Base-by-base conservation (phyloP, 1,140 invertebrate species). In the Onthophagus taurus region DNA sequence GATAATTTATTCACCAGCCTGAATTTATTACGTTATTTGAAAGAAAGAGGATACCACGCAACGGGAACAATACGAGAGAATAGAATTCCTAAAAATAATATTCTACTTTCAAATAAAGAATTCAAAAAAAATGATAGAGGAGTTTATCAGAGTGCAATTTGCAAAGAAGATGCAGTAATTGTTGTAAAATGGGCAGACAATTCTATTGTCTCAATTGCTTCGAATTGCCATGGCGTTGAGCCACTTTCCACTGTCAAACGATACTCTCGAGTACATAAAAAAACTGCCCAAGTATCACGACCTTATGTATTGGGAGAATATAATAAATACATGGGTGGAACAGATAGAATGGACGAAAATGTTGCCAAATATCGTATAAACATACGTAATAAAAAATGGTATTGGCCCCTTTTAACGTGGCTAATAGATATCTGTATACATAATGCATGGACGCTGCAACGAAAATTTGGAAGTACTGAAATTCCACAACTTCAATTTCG, bases 371-470 rank as follows among this genome's bases (percentile, higher is more conserved):
- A 57, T 42, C 29, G 55, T 33, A 43, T 57, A 19, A 37, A 31
- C 18, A 44, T 57, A 18, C 13, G 44, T 12, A 42, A 39, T n/a
- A 55, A 57, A 47, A 57, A 53, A 38, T 57, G 50, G 54, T 57
- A 49, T 47, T 55, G 55, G 59, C 39, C 47, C 47, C 44, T 60
- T 43, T 58, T 55, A 45, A 57, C 53, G 39, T 57, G 53, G 34
- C 49, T 52, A 39, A 42, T 61, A 42, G 55, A 60, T 48, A 49
- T 56, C 19, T 16, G 11, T 19, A 18, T 37, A 37, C 11, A 31
- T 12, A 23, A 48, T 48, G 12, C 46, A 48, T 51, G 48, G 45
- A 48, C 26, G 41, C n/a, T n/a, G n/a, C 50, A 46, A 46, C 45
- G 44, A 53, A 59, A 47, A 48, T 18, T 21, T 37, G 13, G 19